phyloP scores from a whole-genome alignment of 23 tunicate genomes.

The Oikopleura vanhoeffeni region DNA sequence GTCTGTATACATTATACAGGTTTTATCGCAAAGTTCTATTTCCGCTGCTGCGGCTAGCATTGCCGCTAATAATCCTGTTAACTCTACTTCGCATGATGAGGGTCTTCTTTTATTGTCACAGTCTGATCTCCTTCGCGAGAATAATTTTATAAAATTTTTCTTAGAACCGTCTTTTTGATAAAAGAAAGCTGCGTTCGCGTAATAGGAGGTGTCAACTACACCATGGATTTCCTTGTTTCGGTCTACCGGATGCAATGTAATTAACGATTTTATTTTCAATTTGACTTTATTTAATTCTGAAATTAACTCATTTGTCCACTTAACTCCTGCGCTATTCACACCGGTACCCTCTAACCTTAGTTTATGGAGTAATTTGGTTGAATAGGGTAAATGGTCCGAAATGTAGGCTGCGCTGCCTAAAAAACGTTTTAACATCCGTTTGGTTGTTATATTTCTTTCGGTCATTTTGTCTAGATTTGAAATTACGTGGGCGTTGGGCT shows the following conservation, averaged over 20 bases:
- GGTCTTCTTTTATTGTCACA: not conserved
- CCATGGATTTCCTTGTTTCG: not conserved
- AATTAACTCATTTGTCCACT: not conserved
- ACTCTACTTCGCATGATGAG: not conserved
- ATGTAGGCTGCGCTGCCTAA: too few relatives aligned
- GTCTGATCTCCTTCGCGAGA: not conserved
- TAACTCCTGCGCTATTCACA: not conserved
- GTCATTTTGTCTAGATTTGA: not conserved
- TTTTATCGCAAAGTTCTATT: not conserved
- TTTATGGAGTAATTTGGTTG: too few relatives aligned
- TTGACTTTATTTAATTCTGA: not conserved
- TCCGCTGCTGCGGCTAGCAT: not conserved
- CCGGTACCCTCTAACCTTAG: too few relatives aligned
- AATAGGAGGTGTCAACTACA: too few relatives aligned
- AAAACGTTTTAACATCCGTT: not conserved
- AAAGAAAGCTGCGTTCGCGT: not conserved
- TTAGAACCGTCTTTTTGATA: not conserved
- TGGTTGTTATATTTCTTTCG: not conserved
- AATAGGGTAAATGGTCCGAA: too few relatives aligned
- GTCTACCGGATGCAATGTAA: not conserved
- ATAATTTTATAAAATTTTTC: not conserved
- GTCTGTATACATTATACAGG: not conserved
- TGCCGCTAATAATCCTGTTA: not conserved
- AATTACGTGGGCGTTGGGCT: not conserved
- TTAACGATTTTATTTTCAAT: too few relatives aligned